Evolutionary conservation across 2,797 vertebrate genomes (phyloP).

Genomic region (Peromyscus nudipes): DNA sequence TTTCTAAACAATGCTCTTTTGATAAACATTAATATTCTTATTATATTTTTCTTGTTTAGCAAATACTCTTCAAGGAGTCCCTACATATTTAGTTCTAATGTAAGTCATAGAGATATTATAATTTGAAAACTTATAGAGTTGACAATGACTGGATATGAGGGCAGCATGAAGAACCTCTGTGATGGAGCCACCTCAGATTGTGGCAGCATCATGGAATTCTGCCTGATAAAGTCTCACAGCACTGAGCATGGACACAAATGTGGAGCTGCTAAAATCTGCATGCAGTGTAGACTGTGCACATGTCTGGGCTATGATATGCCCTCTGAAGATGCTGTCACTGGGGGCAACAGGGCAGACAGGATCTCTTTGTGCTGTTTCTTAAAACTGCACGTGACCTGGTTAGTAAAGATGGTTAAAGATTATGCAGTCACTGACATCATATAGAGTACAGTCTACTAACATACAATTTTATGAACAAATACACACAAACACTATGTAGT

Average conservation of each 20-base stretch:
- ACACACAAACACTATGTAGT: background rate
- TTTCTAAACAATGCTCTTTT: conserved; percentile 9
- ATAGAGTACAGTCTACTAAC: background rate
- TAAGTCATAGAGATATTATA: background rate
- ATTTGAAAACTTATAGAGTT: background rate
- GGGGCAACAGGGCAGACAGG: background rate
- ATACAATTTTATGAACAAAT: background rate
- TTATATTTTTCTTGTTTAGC: background rate
- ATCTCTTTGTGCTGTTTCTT: background rate
- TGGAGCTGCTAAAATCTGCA: background rate
- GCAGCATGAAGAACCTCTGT: background rate
- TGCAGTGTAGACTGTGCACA: background rate
- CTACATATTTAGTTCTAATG: background rate
- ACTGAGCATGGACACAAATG: background rate
- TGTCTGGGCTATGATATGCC: background rate
- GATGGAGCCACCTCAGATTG: background rate
- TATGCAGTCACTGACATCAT: background rate
- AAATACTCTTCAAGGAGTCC: background rate
- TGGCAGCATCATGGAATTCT: background rate
- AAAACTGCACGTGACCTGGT: background rate
- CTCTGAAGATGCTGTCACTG: background rate
- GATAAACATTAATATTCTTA: conserved; percentile 9
- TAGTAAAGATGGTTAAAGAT: background rate
- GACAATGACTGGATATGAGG: background rate
- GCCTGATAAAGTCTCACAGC: background rate